These are phyloP conservation scores for Anseranas semipalmata DNA, from an alignment of 2,113 vertebrate genomes.

Conservation along the genomic window DNA sequence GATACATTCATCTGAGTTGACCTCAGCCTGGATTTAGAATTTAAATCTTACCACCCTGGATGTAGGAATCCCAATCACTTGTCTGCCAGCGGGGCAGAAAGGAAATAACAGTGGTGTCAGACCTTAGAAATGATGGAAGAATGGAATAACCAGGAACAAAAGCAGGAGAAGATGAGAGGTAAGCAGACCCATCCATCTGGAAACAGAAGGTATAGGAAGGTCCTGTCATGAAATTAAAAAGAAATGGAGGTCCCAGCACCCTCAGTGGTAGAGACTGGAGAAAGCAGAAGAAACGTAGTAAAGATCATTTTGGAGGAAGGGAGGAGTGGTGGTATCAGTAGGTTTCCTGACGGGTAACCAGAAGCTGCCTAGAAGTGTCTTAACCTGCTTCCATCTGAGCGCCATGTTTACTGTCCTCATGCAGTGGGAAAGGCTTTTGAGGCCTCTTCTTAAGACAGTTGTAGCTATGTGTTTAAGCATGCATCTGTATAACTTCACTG, in stretches of 20 bases:
- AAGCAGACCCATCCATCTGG: not conserved
- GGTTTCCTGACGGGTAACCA: not conserved
- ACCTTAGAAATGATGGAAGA: not conserved
- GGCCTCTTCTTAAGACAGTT: not conserved
- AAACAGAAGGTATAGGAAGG: not conserved
- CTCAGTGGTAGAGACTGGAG: not conserved
- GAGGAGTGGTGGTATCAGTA: not conserved
- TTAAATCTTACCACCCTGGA: not conserved
- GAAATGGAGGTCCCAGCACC: not conserved
- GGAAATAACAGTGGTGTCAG: not conserved
- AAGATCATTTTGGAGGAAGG: not conserved
- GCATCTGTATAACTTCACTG: not conserved
- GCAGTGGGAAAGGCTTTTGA: not conserved
- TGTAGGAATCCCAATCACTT: not conserved
- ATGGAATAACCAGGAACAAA: not conserved
- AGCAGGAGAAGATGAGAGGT: not conserved
- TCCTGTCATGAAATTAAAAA: not conserved
- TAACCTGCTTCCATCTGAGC: not conserved
- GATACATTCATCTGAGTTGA: not conserved
- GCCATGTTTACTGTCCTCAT: accelerated
- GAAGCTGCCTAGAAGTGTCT: not conserved
- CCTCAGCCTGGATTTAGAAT: not conserved
- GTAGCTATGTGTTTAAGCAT: not conserved
- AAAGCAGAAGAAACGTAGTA: not conserved
- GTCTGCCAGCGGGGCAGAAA: not conserved